These are phyloP conservation scores for Origma solitaria DNA, from an alignment of 2,113 vertebrate genomes.

Conservation along the genomic window DNA sequence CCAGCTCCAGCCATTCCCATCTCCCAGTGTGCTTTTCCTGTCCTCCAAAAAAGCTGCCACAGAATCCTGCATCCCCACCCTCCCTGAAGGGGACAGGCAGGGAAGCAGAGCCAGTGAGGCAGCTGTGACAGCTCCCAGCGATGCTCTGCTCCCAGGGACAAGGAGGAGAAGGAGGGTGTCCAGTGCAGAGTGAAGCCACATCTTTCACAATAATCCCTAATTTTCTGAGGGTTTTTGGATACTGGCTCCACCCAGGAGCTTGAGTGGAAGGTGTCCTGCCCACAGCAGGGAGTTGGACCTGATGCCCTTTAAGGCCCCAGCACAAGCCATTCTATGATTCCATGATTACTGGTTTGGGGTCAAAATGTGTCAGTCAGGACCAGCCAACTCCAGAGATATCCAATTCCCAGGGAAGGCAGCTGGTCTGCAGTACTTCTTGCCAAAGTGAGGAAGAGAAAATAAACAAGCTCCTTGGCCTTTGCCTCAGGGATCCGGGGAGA, in stretches of 20 bases:
- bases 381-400: neutral
- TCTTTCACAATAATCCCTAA: rapidly evolving
- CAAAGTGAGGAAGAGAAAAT: neutral
- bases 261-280: neutral
- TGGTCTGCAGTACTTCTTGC: neutral
- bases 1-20: neutral
- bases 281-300: neutral
- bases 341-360: neutral
- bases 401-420: neutral
- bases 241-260: neutral
- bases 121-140: neutral
- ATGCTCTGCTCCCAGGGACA: no score
- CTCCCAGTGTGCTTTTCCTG: neutral
- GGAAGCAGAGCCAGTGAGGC: neutral
- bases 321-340: neutral
- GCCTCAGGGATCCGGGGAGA: neutral
- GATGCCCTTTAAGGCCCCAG: neutral
- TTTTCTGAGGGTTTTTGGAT: neutral
- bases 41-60: neutral
- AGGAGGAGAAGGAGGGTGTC: neutral
- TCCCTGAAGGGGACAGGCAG: neutral
- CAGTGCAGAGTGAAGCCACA: neutral
- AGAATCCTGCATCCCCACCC: neutral
- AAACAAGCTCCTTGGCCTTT: neutral
- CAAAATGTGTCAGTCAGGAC: neutral